Evolutionary conservation across 2,797 vertebrate species (phyloP).

Genomic region (Taenioides sp.): DNA sequence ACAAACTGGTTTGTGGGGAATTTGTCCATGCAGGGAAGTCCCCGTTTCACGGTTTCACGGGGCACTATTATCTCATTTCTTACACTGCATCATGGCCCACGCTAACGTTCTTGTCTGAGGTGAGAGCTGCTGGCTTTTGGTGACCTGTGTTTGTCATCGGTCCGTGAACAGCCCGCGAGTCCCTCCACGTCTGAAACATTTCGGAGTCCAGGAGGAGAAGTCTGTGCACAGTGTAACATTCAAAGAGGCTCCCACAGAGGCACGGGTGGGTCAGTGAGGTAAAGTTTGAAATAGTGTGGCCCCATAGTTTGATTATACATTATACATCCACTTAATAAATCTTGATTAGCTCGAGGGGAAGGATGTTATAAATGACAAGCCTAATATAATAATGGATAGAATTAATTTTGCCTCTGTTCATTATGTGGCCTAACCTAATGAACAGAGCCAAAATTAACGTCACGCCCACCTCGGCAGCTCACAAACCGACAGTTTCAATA

Average conservation of each 20-base stretch:
- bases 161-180: slow-evolving; percentile 37
- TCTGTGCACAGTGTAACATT: slow-evolving; percentile 44
- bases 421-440: background rate
- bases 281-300: background rate
- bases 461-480: too few species aligned
- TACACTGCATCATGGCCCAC: too few species aligned
- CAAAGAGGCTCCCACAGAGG: slow-evolving; percentile 30
- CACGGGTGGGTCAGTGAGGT: too few species aligned
- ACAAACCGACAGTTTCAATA: too few species aligned
- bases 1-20: slow-evolving; percentile 46
- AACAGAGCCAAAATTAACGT: background rate
- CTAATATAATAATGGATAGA: too few species aligned
- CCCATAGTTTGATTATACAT: background rate
- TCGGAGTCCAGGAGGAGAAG: slow-evolving; percentile 46
- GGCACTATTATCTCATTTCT: slow-evolving; percentile 40
- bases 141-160: slow-evolving; percentile 20
- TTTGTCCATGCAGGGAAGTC: slow-evolving; percentile 47
- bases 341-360: background rate
- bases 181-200: slow-evolving; percentile 41
- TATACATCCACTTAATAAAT: background rate
- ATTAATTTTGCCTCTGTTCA: too few species aligned
- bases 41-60: slow-evolving; percentile 26
- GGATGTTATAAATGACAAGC: background rate
- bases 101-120: too few species aligned
- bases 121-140: slow-evolving; percentile 16